phyloP scores from a whole-genome alignment of 2,888 invertebrate genomes.

The Lucinisca nassula region DNA sequence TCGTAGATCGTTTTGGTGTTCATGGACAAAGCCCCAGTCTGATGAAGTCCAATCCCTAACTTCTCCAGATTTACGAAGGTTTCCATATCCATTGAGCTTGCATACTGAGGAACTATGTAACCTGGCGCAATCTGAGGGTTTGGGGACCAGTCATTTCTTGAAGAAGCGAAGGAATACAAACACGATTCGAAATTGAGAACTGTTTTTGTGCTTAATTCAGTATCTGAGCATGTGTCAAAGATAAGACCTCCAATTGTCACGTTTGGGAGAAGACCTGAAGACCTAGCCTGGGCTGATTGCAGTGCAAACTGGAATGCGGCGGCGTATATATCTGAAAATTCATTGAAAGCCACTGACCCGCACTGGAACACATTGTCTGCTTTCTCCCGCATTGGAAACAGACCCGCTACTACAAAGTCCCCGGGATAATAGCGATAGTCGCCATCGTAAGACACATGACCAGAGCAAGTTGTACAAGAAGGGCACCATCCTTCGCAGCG shows the following conservation, averaged over 20 bases:
- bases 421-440: slow-evolving; percentile 70
- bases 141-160: slow-evolving; percentile 12
- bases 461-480: slow-evolving; percentile 50
- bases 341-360: slow-evolving; percentile 52
- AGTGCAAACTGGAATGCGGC: slow-evolving; percentile 80
- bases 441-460: slow-evolving; percentile 21
- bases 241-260: slow-evolving; percentile 74
- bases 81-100: not conserved
- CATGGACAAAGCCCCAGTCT: slow-evolving; percentile 33
- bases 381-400: slow-evolving; percentile 74
- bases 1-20: slow-evolving; percentile 22
- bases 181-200: slow-evolving; percentile 79
- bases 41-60: slow-evolving; percentile 48
- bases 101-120: slow-evolving; percentile 57
- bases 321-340: slow-evolving; percentile 62
- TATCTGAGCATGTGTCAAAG: slow-evolving; percentile 78
- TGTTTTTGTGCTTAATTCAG: slow-evolving; percentile 60
- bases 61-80: slow-evolving; percentile 31
- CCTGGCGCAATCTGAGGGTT: slow-evolving; percentile 68
- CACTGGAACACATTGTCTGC: slow-evolving; percentile 68
- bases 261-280: slow-evolving; percentile 70
- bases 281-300: slow-evolving; percentile 67
- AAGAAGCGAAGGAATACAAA: slow-evolving; percentile 41
- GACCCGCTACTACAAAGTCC: slow-evolving; percentile 76
- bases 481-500: slow-evolving; percentile 77